A percentile compares a stretch with the other conserved stretches of the same genome.
Conservation (phyloP, 2,113 vertebrate species). For the Antigone vipio region DNA sequence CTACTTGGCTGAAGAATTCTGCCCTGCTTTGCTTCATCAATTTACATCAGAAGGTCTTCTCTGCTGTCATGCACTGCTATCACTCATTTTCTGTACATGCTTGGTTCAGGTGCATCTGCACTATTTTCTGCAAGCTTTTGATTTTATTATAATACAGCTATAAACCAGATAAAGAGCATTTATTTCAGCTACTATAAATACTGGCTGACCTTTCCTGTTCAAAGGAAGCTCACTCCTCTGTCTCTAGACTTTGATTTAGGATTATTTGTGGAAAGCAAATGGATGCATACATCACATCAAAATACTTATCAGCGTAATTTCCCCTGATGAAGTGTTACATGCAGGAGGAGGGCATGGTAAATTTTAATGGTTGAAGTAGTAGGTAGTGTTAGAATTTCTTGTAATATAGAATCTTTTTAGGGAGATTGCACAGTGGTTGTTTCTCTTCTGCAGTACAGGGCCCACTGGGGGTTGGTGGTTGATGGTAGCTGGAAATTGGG, state of each 20-base stretch:
- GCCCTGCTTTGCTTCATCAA: not conserved
- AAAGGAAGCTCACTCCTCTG: constrained; percentile 17
- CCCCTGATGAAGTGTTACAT: not conserved
- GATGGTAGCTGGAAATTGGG: not conserved
- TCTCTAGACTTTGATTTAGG: constrained; percentile 40
- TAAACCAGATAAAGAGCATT: constrained; percentile 41
- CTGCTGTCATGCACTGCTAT: not conserved
- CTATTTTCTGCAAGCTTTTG: constrained; percentile 5
- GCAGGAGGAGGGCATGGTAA: not conserved
- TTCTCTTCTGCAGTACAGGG: not conserved
- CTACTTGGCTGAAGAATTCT: not conserved
- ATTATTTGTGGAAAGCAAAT: constrained; percentile 28
- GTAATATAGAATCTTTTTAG: not conserved
- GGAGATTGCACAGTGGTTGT: not conserved
- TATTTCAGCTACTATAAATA: constrained; percentile 35
- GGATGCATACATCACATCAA: not conserved
- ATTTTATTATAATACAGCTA: constrained; percentile 25
- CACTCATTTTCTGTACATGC: not conserved
- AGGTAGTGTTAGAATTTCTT: not conserved
- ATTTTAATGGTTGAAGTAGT: not conserved
- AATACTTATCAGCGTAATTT: not conserved
- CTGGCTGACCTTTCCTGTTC: constrained; percentile 38
- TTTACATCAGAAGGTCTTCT: not conserved
- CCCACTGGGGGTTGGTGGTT: not conserved
- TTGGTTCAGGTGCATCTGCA: not conserved